Conservation (phyloP, 2,888 invertebrate species). For the Micropterix aruncella region DNA sequence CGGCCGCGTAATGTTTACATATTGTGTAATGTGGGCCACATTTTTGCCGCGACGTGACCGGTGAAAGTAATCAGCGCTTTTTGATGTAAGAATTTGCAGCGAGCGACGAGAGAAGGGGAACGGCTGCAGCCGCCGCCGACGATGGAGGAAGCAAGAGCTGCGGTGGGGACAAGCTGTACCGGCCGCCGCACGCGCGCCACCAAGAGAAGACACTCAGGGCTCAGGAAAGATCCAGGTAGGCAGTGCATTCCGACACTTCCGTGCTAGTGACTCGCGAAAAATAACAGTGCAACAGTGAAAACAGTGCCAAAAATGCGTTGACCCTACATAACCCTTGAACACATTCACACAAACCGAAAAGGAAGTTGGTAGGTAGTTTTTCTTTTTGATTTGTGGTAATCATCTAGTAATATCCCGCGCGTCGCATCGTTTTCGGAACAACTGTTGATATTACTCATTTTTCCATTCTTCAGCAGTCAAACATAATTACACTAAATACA, state of each 20-base stretch:
- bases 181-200: not conserved
- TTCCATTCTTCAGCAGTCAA: too few relatives aligned
- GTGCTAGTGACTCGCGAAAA: not conserved
- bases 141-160: not conserved
- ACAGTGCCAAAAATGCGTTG: too few relatives aligned
- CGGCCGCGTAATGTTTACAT: not conserved
- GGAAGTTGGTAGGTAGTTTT: too few relatives aligned
- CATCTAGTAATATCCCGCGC: too few relatives aligned
- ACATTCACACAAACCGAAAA: too few relatives aligned
- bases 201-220: not conserved
- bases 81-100: not conserved
- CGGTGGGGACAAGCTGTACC: not conserved
- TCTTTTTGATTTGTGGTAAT: too few relatives aligned
- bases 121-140: too few relatives aligned
- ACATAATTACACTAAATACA: too few relatives aligned
- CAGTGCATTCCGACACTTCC: not conserved
- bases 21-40: not conserved
- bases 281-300: too few relatives aligned
- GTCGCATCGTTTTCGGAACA: too few relatives aligned
- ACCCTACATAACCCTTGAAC: too few relatives aligned
- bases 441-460: too few relatives aligned
- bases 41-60: not conserved
- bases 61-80: not conserved
- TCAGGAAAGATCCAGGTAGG: constrained; percentile 1
- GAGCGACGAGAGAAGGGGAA: not conserved